Base-by-base conservation (phyloP, 2,797 vertebrate species). In the Melanotaenia boesemani region DNA sequence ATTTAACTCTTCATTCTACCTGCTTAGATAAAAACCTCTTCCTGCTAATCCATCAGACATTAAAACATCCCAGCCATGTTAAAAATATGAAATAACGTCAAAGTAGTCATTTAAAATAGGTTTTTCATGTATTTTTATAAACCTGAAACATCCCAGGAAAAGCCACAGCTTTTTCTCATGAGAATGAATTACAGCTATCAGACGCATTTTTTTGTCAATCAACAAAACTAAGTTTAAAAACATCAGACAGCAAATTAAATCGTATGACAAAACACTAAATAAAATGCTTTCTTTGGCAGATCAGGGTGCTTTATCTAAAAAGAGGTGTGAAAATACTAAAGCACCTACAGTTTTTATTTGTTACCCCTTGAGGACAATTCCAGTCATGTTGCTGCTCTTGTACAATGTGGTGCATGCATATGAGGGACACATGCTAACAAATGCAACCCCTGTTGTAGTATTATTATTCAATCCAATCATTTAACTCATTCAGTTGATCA, bases 261-360 rank as follows among this genome's bases (percentile, higher is more conserved):
- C 34, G 39, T 57, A 6, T 10, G 2, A 57, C 37, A 54, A 24
- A 67, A 28, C 30, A 57, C 54, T 44, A 18, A 28, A 56, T 60
- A 6, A 58, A 37, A 20, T 4, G 20, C 24, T 63, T 36, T 34
- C 26, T 58, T 30, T 66, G 32, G 70, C 63, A 60, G 46, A 28
- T 7, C 4, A 0, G 26, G 6, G 46, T 37, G 28, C 64, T 50
- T 52, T 5, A 64, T 48, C 24, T 57, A 37, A 71, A 36, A 8
- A 1, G 56, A 26, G 39, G 37, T 16, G 18, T 54, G 61, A 64
- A 61, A 59, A 59, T 70, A 71, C 67, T 6, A 70, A 34, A 65
- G 65, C 50, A 63, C 64, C 64, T 57, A 54, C 66, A n/a, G 55
- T 57, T 86, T 76, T 81, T 24, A 12, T n/a, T 30, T 48, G 30